Conservation (phyloP, 2,113 vertebrate species). For the Shinisaurus crocodilurus region DNA sequence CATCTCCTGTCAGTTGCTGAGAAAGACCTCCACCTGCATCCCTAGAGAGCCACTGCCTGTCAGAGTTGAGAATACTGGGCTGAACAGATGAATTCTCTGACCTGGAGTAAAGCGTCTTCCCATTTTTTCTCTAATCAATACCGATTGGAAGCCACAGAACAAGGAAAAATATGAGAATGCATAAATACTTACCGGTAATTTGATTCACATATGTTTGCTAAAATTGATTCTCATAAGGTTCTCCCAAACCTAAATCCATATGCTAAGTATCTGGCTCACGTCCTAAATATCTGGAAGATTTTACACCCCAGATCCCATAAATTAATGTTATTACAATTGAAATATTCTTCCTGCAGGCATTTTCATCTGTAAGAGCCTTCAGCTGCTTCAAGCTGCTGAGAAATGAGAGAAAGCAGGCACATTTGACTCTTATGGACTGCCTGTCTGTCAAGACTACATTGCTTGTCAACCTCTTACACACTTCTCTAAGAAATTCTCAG, state of each 20-base stretch:
- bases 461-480: background rate
- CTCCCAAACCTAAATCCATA: background rate
- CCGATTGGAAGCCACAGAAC: background rate
- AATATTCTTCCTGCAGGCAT: background rate
- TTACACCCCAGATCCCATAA: background rate
- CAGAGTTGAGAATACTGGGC: background rate
- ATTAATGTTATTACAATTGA: background rate
- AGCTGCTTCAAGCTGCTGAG: fast-evolving
- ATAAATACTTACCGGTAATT: background rate
- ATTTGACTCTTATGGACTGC: background rate
- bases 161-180: constrained; percentile 26
- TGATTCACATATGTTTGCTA: constrained; percentile 4
- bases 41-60: too few species aligned
- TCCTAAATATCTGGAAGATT: background rate
- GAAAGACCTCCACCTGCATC: too few species aligned
- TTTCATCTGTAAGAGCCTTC: background rate
- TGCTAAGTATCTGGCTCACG: background rate
- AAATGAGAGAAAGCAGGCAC: background rate
- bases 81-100: background rate
- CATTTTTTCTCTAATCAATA: background rate
- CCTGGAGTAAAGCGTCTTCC: background rate
- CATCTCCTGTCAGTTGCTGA: too few species aligned
- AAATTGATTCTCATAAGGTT: background rate
- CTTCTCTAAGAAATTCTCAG: background rate
- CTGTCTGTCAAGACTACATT: background rate